Base-by-base conservation (phyloP, 1,140 invertebrate species). In the Bombus impatiens region DNA sequence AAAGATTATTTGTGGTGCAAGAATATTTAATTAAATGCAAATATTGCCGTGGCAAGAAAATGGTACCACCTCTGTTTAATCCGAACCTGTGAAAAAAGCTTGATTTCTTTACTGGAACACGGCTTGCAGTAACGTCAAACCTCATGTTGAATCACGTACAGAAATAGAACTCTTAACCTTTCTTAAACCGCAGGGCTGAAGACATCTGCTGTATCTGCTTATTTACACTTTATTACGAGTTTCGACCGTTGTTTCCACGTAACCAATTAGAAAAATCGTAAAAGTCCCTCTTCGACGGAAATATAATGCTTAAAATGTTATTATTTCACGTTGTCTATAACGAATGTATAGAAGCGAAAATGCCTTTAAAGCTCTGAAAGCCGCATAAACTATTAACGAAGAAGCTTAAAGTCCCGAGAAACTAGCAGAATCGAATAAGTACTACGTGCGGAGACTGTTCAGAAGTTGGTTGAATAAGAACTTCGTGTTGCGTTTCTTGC, bases 381-480 rank as follows among this genome's bases (percentile, higher is more conserved):
- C 15, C 32, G 65, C 13, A 10, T 37, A 15, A 42, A 76, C n/a
- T 72, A 82, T 82, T 65, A 82, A 82, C 70, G 70, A 59, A 15
- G 32, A 12, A 37, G 22, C 40, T 35, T 32, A 44, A 74, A 32
- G 25, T 47, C 80, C 1, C 40, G 28, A 47, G 32, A 44, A 47
- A 32, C 44, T 77, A 5, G 44, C n/a, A 40, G 44, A 78, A 67
- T 57, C 47, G 47, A 53, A 53, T 44, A 42, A 74, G 80, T 13
- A 32, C 47, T 67, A 68, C 47, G 74, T 42, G 37, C 2, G 5
- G 22, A 3, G 47, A 44, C 22, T 78, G 13, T 12, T 44, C 44
- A 8, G 32, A 42, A 72, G 68, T 40, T 25, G 32, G 3, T 42
- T 5, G 4, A 15, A 32, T 62, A 74, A 84, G 32, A 74, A 79